These are phyloP conservation scores for Esox masquinongy DNA, from an alignment of 2,797 vertebrate genomes.

Conservation along the genomic window DNA sequence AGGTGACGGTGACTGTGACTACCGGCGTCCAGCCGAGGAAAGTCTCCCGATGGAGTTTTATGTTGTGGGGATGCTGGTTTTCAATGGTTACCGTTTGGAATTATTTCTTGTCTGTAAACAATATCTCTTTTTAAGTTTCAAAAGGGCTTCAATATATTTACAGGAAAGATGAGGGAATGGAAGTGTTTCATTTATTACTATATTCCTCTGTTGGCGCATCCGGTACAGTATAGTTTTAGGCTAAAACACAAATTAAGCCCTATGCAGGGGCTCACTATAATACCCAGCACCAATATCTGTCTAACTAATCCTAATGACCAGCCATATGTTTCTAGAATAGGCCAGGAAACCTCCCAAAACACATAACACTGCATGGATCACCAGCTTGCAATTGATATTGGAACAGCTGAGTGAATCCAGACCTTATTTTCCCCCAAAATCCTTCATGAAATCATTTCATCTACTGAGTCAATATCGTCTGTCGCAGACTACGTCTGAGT, in stretches of 20 bases:
- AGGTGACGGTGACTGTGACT: background rate
- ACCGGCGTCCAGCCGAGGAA: background rate
- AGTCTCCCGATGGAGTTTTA: background rate
- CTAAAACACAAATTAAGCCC: background rate
- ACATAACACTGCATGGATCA: background rate
- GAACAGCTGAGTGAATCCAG: background rate
- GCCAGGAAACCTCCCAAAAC: background rate
- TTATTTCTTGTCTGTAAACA: background rate
- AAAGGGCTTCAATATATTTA: background rate
- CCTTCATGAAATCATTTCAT: background rate
- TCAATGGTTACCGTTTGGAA: background rate
- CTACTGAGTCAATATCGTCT: slow-evolving; percentile 1
- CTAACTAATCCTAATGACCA: background rate
- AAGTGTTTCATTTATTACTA: background rate
- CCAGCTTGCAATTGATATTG: background rate
- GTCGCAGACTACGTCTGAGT: background rate
- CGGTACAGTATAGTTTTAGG: background rate
- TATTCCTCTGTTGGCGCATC: background rate
- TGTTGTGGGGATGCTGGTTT: background rate
- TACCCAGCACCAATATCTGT: background rate
- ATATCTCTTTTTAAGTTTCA: background rate
- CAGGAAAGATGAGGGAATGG: background rate
- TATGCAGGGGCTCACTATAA: background rate
- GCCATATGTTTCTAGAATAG: background rate
- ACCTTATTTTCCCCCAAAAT: background rate